Percentiles rank a stretch among this genome's conserved stretches.
Evolutionary conservation across 2,888 invertebrate species (phyloP).

Genomic region (Margaritifera margaritifera): DNA sequence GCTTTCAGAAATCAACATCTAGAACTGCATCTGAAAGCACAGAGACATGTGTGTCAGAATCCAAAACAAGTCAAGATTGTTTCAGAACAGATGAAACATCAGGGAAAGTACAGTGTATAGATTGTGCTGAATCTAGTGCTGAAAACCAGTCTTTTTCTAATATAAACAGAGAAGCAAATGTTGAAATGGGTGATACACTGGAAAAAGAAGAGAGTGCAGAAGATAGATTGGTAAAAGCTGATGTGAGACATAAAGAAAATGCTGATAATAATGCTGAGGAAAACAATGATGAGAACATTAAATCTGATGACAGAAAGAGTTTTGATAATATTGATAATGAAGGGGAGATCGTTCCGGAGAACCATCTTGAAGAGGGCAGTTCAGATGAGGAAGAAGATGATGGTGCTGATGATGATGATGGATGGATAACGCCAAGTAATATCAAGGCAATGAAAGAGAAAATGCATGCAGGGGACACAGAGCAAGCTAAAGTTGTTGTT

Average conservation of each 20-base stretch:
- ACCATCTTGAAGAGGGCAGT: conserved; percentile 44
- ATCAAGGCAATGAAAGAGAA: conserved; percentile 83
- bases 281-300: conserved; percentile 41
- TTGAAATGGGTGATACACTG: no score
- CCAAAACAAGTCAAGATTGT: neutral
- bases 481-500: conserved; percentile 76
- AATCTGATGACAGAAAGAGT: conserved; percentile 17
- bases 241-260: conserved; percentile 3
- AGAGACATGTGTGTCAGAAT: conserved; percentile 9
- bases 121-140: no score
- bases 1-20: conserved; percentile 5
- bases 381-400: conserved; percentile 47
- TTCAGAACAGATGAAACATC: no score
- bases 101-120: no score
- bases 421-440: conserved; percentile 92
- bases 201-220: conserved; percentile 2
- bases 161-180: no score
- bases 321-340: conserved; percentile 23
- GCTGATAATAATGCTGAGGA: conserved; percentile 11
- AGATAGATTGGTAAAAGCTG: neutral
- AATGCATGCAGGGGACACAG: conserved; percentile 75
- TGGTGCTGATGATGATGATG: conserved; percentile 73
- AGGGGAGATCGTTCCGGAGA: conserved; percentile 46
- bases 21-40: conserved; percentile 33
- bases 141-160: no score